Base-by-base conservation (phyloP, 2,888 invertebrate genomes). In the Nineta flava region DNA sequence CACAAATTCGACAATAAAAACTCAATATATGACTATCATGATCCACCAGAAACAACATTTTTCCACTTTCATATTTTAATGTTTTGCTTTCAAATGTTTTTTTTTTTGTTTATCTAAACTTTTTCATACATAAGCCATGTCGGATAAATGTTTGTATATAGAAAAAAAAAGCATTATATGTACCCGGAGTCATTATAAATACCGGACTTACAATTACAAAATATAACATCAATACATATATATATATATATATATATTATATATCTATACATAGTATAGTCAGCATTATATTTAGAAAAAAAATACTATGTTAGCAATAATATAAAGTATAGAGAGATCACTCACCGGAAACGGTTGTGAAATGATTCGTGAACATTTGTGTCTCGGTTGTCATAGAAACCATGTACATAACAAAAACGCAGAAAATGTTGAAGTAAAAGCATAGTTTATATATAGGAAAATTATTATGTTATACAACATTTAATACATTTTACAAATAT, bases 301-400 rank as follows among this genome's bases (percentile, higher is more conserved):
- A 26, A 26, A 26, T 26, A 5, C 26, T 26, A 26, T 40, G 40
- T 40, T 40, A 16, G 15, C 16, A 40, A 16, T 40, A 16, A 16
- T 13, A 15, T 15, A 16, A 16, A 15, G 40, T 40, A 40, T 16
- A 34, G 15, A 44, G 48, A 35, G 51, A 51, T 58, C 58, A 56
- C 56, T 57, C 57, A 54, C 56, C 57, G 58, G 58, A 59, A 58
- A 59, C 58, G 57, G 58, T 58, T 57, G 57, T 57, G 57, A 57
- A 59, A 59, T 60, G 59, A 60, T 54, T 56, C 60, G 58, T 59
- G 57, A 60, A 59, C 56, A 55, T 47, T 51, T 49, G 49, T 49
- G 43, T 17, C 43, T 58, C 58, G 56, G 56, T 54, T 56, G 58
- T 57, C 58, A 58, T 53, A 53, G 53, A 49, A 52, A 54, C 50